Base-by-base conservation (phyloP, 2,797 vertebrate genomes). In the Acrocephalus scirpaceus region DNA sequence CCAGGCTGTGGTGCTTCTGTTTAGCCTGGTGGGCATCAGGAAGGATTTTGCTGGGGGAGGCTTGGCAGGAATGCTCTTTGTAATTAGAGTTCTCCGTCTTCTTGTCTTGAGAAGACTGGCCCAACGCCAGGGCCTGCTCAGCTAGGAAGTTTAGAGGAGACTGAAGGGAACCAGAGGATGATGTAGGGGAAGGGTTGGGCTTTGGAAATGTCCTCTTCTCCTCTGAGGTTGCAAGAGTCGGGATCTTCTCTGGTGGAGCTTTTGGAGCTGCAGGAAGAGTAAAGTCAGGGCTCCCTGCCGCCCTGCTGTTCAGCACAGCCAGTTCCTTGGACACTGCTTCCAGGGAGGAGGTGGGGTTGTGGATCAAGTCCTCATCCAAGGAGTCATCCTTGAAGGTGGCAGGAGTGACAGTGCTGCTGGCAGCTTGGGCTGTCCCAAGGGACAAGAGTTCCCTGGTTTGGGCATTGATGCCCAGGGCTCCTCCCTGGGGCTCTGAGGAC, bases 21-120 rank as follows among this genome's bases (percentile, higher is more conserved):
- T 98, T 99, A 92, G 98, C 96, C 97, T 98, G 98, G 89, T 98
- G 98, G 54, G 95, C 96, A 90, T 99, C 99, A 53, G 97, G 97
- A 86, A 98, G 97, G 97, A 98, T 66, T 94, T 98, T 98, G 89
- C 86, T 95, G 47, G 97, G 95, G 44, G 96, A 64, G 29, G 77
- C 90, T 89, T 97, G 98, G 89, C 97, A 97, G 50, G 98, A 95
- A 82, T 97, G 95, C 74, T 98, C 98, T 98, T 98, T 99, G 98
- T 98, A 98, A 96, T 97, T 97, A 58, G 97, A 96, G 92, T 88
- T 96, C 79, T 98, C 97, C 7, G 89, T 3, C 92, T 98, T 98
- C 88, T 98, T 98, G 79, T 98, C 98, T 91, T 97, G 97, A 94
- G 97, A 91, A 38, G 98, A 93, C 30, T 98, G 98, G 70, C 98